Conservation (phyloP, 1,140 invertebrate genomes). For the Contarinia nasturtii region DNA sequence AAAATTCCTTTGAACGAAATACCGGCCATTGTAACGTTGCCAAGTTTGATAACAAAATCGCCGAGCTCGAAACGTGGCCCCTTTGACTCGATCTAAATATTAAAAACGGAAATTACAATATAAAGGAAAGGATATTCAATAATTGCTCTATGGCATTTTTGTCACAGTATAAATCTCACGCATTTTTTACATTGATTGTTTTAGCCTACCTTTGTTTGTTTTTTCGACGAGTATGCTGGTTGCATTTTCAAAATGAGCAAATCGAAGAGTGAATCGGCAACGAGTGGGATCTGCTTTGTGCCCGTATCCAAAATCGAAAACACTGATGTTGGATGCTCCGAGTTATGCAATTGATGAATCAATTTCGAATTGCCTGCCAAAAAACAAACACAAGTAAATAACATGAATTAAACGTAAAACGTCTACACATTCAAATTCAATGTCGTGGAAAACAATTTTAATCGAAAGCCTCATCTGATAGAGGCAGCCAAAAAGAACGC, state of each 20-base stretch:
- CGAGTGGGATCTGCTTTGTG: slow-evolving; percentile 63
- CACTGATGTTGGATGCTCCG: slow-evolving; percentile 83
- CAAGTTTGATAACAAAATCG: slow-evolving; percentile 88
- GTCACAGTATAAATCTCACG: too few species aligned
- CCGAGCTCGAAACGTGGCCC: slow-evolving; percentile 80
- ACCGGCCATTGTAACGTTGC: slow-evolving; percentile 77
- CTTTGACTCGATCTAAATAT: slow-evolving; percentile 59
- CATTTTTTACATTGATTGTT: too few species aligned
- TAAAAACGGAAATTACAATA: neutral
- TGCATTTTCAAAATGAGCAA: slow-evolving; percentile 76
- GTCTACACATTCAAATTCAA: too few species aligned
- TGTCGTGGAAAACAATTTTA: too few species aligned
- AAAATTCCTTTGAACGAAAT: slow-evolving; percentile 87
- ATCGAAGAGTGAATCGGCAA: slow-evolving; percentile 81
- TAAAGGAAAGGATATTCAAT: neutral
- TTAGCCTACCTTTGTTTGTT: slow-evolving; percentile 44
- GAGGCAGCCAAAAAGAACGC: too few species aligned
- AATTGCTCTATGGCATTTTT: too few species aligned
- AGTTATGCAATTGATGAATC: slow-evolving; percentile 84
- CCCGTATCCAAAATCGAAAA: slow-evolving; percentile 83
- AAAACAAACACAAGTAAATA: too few species aligned
- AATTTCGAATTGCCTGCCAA: slow-evolving; percentile 31
- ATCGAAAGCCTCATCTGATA: too few species aligned
- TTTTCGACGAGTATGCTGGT: slow-evolving; percentile 72
- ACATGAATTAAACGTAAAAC: too few species aligned